Evolutionary conservation across 2,888 invertebrate genomes (phyloP), one percentile per base, ranked within the genome.

Genomic region (Epistrophe grossulariae): DNA sequence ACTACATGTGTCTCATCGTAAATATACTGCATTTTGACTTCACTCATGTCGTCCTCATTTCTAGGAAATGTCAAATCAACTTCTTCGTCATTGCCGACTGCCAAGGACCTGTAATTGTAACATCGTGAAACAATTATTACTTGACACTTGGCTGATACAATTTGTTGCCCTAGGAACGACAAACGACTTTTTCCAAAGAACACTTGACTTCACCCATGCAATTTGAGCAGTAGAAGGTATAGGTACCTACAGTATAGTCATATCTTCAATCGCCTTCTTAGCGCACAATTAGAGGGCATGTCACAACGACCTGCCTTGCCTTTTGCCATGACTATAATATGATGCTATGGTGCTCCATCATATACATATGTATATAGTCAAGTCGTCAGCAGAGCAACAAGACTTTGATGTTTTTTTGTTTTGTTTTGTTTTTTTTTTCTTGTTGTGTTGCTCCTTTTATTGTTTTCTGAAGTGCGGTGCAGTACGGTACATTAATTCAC

Each of bases 401-500:
- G 71, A 66, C 87, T 87, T 87, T 87, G 83, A 87, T 79, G 87
- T 87, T 82, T 70, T 35, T 40, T 45, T 28, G 68, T 31, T 66
- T 48, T 38, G 9, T 73, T 55, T n/a, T n/a, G n/a, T n/a, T n/a
- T n/a, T n/a, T n/a, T n/a, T n/a, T n/a, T n/a, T n/a, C n/a, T n/a
- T n/a, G n/a, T n/a, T n/a, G n/a, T 43, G 6, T 59, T 70, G 31
- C 31, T 52, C 35, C 9, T 50, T 52, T 48, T 70, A 35, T 77
- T 82, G 82, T 79, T 59, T 76, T 64, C 52, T 79, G 66, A 78
- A 85, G 78, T 85, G 78, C 82, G 74, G 78, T 60, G 78, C 78
- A 74, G 74, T 83, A 83, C 74, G 74, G 87, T 79, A 87, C 87
- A 87, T 87, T 79, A 87, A 87, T 83, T 87, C 79, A 87, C 87